phyloP scores from a whole-genome alignment of 2,113 vertebrate genomes.

The Leptodactylus fuscus region DNA sequence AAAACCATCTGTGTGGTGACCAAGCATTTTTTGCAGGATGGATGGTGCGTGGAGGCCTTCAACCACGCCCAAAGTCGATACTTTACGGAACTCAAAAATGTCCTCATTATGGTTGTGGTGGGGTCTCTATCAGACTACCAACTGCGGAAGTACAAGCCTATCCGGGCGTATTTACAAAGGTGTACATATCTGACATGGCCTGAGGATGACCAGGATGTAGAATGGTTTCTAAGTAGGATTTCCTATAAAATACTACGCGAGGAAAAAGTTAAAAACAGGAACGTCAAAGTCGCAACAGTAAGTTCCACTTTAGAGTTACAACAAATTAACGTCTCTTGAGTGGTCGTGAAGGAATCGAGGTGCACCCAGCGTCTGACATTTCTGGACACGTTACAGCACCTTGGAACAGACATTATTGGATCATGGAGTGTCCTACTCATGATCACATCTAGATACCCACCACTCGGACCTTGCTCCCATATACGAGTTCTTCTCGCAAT shows the following conservation, averaged over 20 bases:
- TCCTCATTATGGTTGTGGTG: slow-evolving; percentile 84
- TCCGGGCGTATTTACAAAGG: slow-evolving; percentile 78
- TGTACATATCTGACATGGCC: slow-evolving; percentile 83
- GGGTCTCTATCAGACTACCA: slow-evolving; percentile 85
- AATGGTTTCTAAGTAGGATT: slow-evolving; percentile 84
- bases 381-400: neutral
- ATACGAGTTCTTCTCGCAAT: neutral
- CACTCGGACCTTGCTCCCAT: neutral
- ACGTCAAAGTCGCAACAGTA: slow-evolving; percentile 65
- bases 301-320: slow-evolving; percentile 56
- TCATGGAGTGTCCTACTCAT: neutral
- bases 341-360: neutral
- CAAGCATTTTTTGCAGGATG: slow-evolving; percentile 85
- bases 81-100: slow-evolving; percentile 75
- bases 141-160: slow-evolving; percentile 78
- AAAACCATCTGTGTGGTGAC: slow-evolving; percentile 87
- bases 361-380: neutral
- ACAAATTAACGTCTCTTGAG: slow-evolving; percentile 49
- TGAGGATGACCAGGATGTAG: slow-evolving; percentile 85
- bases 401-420: neutral
- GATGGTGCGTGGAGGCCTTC: slow-evolving; percentile 92
- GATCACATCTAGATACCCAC: neutral
- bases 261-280: slow-evolving; percentile 68
- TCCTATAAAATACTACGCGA: slow-evolving; percentile 75
- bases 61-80: slow-evolving; percentile 81